Percentiles rank a stretch among this genome's conserved stretches.
phyloP scores from a whole-genome alignment of 2,113 vertebrate species.

The Ageneiosus marmoratus region DNA sequence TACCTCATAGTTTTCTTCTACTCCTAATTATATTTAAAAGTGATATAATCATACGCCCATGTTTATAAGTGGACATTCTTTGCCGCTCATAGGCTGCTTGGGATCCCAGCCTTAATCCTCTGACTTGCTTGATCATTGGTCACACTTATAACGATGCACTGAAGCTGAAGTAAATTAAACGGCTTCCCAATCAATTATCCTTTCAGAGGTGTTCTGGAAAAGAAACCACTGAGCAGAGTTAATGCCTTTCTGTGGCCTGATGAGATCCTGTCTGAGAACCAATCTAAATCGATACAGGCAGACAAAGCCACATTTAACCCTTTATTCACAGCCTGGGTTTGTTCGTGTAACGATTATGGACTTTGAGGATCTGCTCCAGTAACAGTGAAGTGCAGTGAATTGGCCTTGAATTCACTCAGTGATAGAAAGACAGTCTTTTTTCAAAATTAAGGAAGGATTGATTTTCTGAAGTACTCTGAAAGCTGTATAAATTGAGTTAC shows the following conservation, averaged over 20 bases:
- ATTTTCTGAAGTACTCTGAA: slow-evolving; percentile 22
- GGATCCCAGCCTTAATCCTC: slow-evolving; percentile 50
- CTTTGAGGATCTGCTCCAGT: slow-evolving; percentile 4
- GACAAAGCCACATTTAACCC: slow-evolving; percentile 53
- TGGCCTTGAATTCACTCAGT: neutral
- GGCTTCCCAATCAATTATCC: slow-evolving; percentile 66
- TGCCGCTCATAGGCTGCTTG: neutral
- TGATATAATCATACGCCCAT: neutral
- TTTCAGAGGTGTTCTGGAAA: slow-evolving; percentile 68
- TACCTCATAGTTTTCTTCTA: neutral
- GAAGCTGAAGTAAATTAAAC: slow-evolving; percentile 66
- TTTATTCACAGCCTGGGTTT: slow-evolving; percentile 35
- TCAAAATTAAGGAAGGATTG: slow-evolving; percentile 18
- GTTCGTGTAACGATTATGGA: slow-evolving; percentile 20
- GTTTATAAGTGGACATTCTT: neutral
- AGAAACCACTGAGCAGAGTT: slow-evolving; percentile 68
- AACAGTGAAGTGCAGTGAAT: neutral
- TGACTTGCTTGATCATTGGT: slow-evolving; percentile 68
- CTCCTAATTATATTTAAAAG: neutral
- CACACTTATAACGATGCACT: slow-evolving; percentile 64
- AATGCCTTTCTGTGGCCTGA: slow-evolving; percentile 63
- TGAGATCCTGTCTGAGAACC: slow-evolving; percentile 62
- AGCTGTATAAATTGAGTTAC: slow-evolving; percentile 15
- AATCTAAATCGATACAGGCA: slow-evolving; percentile 64
- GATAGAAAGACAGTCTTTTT: slow-evolving; percentile 5